Conservation (phyloP, 2,888 invertebrate species). For the Chaetogeoica ovagalla region DNA sequence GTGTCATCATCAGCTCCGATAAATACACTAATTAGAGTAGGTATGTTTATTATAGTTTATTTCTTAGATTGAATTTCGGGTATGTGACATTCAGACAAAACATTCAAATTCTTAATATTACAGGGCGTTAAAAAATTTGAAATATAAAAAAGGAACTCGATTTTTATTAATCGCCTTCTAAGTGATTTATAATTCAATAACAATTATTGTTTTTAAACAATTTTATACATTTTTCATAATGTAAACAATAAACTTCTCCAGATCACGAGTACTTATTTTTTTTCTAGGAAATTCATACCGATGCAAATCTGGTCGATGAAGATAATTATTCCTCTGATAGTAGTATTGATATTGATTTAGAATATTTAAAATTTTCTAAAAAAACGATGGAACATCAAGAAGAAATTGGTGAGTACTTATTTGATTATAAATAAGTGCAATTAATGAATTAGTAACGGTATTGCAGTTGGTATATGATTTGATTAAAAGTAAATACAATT, state of each 20-base stretch:
- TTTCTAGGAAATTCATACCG: neutral
- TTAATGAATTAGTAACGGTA: neutral
- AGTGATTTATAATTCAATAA: neutral
- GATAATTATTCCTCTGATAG: neutral
- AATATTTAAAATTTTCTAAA: conserved; percentile 37
- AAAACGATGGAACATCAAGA: conserved; percentile 41
- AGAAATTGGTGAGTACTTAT: conserved; percentile 24
- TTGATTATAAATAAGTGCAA: neutral
- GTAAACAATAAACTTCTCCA: too few species aligned
- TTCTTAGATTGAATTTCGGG: too few species aligned
- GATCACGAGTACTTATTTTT: neutral
- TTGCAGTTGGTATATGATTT: neutral
- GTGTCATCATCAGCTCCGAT: neutral
- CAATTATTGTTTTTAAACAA: neutral
- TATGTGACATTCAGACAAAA: too few species aligned
- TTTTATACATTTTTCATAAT: too few species aligned
- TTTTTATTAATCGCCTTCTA: too few species aligned
- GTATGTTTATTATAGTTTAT: neutral
- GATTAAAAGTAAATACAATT: too few species aligned
- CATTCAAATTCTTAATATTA: too few species aligned
- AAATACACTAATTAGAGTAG: neutral
- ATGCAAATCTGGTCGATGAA: neutral
- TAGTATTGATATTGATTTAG: conserved; percentile 34
- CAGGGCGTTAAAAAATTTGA: too few species aligned
- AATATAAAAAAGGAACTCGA: too few species aligned